These are phyloP conservation scores for Pelodytes ibericus DNA, from an alignment of 2,797 vertebrate species.

Conservation along the genomic window DNA sequence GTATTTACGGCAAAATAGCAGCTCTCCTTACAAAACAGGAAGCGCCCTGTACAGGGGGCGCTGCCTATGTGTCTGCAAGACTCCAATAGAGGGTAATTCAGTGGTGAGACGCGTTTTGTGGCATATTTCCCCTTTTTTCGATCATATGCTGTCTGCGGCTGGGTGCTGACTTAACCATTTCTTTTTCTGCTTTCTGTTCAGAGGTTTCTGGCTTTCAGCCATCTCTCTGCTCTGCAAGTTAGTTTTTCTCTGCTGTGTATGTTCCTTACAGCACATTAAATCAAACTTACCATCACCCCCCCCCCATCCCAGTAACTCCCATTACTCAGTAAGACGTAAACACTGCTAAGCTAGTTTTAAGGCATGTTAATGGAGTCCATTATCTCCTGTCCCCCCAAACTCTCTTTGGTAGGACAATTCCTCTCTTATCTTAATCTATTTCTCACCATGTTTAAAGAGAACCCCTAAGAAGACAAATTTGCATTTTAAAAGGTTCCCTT, in stretches of 20 bases:
- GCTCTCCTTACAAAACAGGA: constrained; percentile 34
- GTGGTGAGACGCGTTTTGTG: constrained; percentile 42
- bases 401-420: too few species aligned
- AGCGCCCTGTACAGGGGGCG: constrained; percentile 3
- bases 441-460: too few species aligned
- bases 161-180: constrained; percentile 19
- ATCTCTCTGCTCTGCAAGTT: neutral
- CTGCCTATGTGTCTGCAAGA: constrained; percentile 47
- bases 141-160: constrained; percentile 54
- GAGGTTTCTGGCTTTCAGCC: neutral
- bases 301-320: too few species aligned
- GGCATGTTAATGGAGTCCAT: too few species aligned
- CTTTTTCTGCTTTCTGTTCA: constrained; percentile 16
- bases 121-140: constrained; percentile 47
- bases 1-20: neutral
- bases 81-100: constrained; percentile 43
- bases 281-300: too few species aligned
- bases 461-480: too few species aligned
- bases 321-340: too few species aligned
- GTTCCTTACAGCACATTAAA: neutral
- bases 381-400: too few species aligned
- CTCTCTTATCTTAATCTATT: too few species aligned
- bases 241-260: neutral
- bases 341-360: too few species aligned
- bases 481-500: too few species aligned